Evolutionary conservation across 2,888 invertebrate genomes (phyloP).

Genomic region (Mesorhabditis spiculigera): DNA sequence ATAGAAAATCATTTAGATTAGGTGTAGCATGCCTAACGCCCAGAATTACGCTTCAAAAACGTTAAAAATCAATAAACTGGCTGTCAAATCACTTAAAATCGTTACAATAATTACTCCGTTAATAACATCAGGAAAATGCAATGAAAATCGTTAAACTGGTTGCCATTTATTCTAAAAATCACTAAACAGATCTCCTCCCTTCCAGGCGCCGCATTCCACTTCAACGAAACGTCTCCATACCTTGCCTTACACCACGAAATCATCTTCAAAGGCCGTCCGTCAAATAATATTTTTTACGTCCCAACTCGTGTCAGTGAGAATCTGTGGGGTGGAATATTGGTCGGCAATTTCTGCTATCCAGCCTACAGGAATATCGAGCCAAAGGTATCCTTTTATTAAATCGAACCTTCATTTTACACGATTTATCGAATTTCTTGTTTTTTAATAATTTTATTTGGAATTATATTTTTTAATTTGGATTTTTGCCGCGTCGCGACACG

Average conservation of each 20-base stretch:
- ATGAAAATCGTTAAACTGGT: too few relatives aligned
- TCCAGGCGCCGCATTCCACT: slow-evolving; percentile 78
- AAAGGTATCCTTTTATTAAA: slow-evolving; percentile 15
- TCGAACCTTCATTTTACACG: background rate
- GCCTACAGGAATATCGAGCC: slow-evolving; percentile 27
- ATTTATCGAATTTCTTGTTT: background rate
- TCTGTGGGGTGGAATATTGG: slow-evolving; percentile 79
- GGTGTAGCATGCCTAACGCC: too few relatives aligned
- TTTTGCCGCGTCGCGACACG: too few relatives aligned
- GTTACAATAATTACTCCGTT: too few relatives aligned
- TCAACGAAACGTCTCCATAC: slow-evolving; percentile 82
- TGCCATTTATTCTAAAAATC: too few relatives aligned
- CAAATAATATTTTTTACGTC: slow-evolving; percentile 55
- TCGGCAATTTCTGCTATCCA: slow-evolving; percentile 80
- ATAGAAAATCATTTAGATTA: too few relatives aligned
- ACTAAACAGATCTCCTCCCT: background rate
- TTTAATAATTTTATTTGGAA: background rate
- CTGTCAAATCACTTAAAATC: too few relatives aligned
- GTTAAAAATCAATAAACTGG: too few relatives aligned
- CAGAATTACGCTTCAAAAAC: too few relatives aligned
- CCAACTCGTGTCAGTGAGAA: slow-evolving; percentile 79
- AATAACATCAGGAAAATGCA: too few relatives aligned
- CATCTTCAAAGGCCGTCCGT: slow-evolving; percentile 61
- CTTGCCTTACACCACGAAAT: slow-evolving; percentile 79
- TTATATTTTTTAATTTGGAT: too few relatives aligned